These are phyloP conservation scores for Eubucco bourcierii DNA, from an alignment of 2,113 vertebrate genomes.

Conservation along the genomic window DNA sequence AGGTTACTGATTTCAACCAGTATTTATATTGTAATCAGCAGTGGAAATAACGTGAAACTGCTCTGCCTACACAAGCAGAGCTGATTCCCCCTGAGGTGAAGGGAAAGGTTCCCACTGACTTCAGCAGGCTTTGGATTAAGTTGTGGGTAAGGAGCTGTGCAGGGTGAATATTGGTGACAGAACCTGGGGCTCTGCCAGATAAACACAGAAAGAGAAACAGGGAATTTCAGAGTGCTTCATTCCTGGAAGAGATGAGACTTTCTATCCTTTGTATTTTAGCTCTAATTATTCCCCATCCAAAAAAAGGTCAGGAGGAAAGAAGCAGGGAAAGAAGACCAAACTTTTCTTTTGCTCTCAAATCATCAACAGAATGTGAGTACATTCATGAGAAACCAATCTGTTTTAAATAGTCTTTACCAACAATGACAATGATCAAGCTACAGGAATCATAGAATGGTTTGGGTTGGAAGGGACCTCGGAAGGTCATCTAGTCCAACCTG, in stretches of 20 bases:
- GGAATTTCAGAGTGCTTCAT: conserved; percentile 30
- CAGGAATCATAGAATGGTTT: not conserved
- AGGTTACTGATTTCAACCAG: conserved; percentile 38
- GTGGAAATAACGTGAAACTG: conserved; percentile 53
- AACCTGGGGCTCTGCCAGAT: conserved; percentile 21
- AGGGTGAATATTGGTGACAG: conserved; percentile 27
- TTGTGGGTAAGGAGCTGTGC: not conserved
- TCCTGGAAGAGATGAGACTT: conserved; percentile 41
- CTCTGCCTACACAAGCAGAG: conserved; percentile 51
- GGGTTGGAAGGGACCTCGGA: not conserved
- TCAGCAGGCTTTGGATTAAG: conserved; percentile 47
- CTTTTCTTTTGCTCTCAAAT: not conserved
- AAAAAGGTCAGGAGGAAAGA: not conserved
- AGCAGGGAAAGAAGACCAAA: not conserved
- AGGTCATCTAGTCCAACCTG: too few species aligned
- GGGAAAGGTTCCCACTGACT: conserved; percentile 53
- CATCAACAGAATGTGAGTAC: not conserved
- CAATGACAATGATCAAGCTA: not conserved
- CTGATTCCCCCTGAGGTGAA: conserved; percentile 24
- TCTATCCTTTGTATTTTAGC: conserved; percentile 17
- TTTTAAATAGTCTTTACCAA: not conserved
- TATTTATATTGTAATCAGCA: conserved; percentile 1
- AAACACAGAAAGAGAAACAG: conserved; percentile 27
- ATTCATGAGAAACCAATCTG: not conserved
- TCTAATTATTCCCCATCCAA: not conserved